Evolutionary conservation across 2,113 vertebrate genomes (phyloP), one percentile per base, ranked within the genome.

Genomic region (Lasiurus borealis): DNA sequence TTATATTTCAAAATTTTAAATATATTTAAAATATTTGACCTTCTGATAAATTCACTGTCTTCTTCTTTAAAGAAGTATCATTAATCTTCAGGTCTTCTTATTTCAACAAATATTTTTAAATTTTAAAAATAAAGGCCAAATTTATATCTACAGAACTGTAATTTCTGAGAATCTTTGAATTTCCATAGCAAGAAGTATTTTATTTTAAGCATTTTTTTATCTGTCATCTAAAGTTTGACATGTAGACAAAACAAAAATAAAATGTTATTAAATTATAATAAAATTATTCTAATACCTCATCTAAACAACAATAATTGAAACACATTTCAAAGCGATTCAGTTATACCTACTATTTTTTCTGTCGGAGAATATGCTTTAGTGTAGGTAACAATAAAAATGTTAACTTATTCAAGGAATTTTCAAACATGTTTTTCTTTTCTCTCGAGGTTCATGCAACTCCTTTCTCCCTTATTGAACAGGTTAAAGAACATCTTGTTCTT

Each of bases 301-400:
- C 84, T 92, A 52, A 34, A 73, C 77, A 85, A 36, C 6, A 85
- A 88, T 96, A 66, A 18, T 36, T 25, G 6, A 89, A 97, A 95
- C 80, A 50, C 36, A 88, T 73, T 97, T 66, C 85, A 69, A 86
- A 57, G 27, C 1, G 29, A 36, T 94, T 93, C 36, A 72, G 6
- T 7, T 44, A 77, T 5, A 85, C 5, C 4, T 75, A 64, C n/a
- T 77, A 0, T 36, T 97, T 96, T 96, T 93, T 46, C 1, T 91
- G 73, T 66, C 10, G 15, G 7, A 91, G 82, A 3, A 84, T 92
- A 89, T 90, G 0, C 18, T 48, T 48, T 88, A 64, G 14, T 59
- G 1, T 36, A 95, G 14, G 72, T 40, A 94, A 94, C 48, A 92
- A 27, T 57, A 75, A 48, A 48, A 85, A 0, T 0, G 78, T 96